Percentiles rank a stretch among this genome's conserved stretches.
phyloP scores from a whole-genome alignment of 37 sponge, comb jelly and placozoan genomes.

The Dysidea cf. avara region DNA sequence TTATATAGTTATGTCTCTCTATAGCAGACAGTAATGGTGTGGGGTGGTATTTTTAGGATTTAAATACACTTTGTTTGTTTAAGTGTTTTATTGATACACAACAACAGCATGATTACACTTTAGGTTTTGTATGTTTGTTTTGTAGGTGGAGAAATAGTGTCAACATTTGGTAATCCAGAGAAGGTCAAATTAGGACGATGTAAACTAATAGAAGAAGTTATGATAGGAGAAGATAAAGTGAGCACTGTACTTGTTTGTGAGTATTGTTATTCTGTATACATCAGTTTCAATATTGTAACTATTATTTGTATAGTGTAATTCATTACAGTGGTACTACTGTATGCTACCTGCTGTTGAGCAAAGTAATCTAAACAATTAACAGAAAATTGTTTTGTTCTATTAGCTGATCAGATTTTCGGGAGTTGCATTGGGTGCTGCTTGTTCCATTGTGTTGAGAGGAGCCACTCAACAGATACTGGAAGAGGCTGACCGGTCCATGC shows the following conservation, averaged over 20 bases:
- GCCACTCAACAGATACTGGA: constrained; percentile 99
- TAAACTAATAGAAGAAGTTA: constrained; percentile 95
- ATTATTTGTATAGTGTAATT: neutral
- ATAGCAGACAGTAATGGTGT: neutral
- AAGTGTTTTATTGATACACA: neutral
- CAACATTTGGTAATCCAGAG: constrained; percentile 95
- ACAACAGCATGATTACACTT: too few relatives aligned
- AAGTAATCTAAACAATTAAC: neutral
- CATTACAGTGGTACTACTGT: too few relatives aligned
- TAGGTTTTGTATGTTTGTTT: neutral
- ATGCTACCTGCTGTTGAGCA: too few relatives aligned
- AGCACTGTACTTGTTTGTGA: constrained; percentile 7
- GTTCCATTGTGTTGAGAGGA: constrained; percentile 93
- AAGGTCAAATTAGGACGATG: constrained; percentile 92
- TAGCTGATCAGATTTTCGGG: constrained; percentile 77
- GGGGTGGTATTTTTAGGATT: neutral
- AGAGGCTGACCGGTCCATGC: constrained; percentile 95
- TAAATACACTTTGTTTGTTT: neutral
- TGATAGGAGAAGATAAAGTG: constrained; percentile 98
- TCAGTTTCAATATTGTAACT: neutral
- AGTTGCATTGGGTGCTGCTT: constrained; percentile 92
- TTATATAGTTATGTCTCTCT: neutral
- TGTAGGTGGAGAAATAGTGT: constrained; percentile 94
- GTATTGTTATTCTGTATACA: neutral
- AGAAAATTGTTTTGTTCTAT: neutral